Conservation (phyloP, 53 echinoderm and acorn worm species). For the Actinopyga echinites region DNA sequence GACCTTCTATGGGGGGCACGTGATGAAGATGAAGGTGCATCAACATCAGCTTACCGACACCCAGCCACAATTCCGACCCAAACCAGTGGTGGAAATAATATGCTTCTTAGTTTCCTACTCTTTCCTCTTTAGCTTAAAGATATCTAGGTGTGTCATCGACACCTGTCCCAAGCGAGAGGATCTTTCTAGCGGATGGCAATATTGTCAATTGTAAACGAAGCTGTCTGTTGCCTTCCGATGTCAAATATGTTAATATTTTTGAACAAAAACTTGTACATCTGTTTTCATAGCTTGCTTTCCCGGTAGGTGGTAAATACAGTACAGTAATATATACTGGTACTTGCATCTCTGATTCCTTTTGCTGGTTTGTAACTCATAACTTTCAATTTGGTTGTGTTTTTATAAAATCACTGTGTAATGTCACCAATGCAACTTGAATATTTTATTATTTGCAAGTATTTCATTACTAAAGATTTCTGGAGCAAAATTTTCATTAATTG, state of each 20-base stretch:
- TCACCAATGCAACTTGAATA: too few relatives aligned
- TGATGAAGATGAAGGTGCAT: not conserved
- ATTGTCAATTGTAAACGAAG: conserved; percentile 38
- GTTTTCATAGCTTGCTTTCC: too few relatives aligned
- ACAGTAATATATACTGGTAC: too few relatives aligned
- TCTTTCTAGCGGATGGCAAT: conserved; percentile 47
- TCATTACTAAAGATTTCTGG: too few relatives aligned
- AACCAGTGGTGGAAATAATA: conserved; percentile 30
- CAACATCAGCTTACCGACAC: not conserved
- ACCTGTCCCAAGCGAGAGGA: conserved; percentile 52
- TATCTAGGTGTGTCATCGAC: conserved; percentile 26
- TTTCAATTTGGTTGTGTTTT: not conserved
- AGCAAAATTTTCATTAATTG: too few relatives aligned
- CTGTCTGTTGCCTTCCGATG: conserved; percentile 27
- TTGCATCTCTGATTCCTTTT: not conserved
- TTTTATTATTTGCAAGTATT: too few relatives aligned
- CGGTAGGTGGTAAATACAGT: too few relatives aligned
- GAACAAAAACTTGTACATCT: not conserved
- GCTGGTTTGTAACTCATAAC: not conserved
- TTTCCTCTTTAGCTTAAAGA: not conserved
- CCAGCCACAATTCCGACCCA: not conserved
- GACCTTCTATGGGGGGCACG: conserved; percentile 8
- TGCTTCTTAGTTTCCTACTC: not conserved
- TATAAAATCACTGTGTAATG: not conserved
- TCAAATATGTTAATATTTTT: not conserved